Percentiles rank a stretch among this genome's conserved stretches.
phyloP scores from a whole-genome alignment of 2,797 vertebrate genomes.

The Enteromius treurensis region DNA sequence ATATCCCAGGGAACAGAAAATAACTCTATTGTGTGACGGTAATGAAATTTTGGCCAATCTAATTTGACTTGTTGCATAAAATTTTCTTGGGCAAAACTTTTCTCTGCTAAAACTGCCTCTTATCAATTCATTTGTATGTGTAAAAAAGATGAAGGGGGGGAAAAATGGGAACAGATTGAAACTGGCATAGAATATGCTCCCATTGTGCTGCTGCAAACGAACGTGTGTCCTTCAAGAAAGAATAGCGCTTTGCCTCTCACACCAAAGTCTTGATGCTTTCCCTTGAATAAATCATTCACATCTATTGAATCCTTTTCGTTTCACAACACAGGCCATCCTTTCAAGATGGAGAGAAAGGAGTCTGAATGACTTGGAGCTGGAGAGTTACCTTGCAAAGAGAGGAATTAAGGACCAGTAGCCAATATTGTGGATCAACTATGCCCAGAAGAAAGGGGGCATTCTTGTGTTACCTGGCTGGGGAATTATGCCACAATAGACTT shows the following conservation, averaged over 20 bases:
- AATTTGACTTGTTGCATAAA: conserved; percentile 51
- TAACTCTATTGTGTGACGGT: conserved; percentile 43
- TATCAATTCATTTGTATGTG: conserved; percentile 70
- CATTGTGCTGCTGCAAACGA: conserved; percentile 68
- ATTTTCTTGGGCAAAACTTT: conserved; percentile 48
- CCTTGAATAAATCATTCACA: conserved; percentile 82
- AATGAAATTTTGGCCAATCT: conserved; percentile 32
- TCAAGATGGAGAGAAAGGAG: conserved; percentile 77
- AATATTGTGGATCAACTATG: conserved; percentile 86
- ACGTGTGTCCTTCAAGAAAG: conserved; percentile 76
- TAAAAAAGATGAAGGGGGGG: conserved; percentile 21
- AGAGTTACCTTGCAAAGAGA: conserved; percentile 81
- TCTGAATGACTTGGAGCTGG: conserved; percentile 80
- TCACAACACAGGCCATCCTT: conserved; percentile 74
- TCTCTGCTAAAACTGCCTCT: conserved; percentile 37
- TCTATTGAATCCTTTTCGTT: conserved; percentile 82
- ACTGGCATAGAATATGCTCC: conserved; percentile 72
- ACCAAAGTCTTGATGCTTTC: conserved; percentile 75
- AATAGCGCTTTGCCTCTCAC: conserved; percentile 75
- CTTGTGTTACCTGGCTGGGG: conserved; percentile 83
- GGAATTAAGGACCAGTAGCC: conserved; percentile 85
- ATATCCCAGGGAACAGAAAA: conserved; percentile 60
- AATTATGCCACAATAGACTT: conserved; percentile 82
- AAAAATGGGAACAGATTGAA: conserved; percentile 68
- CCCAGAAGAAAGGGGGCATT: conserved; percentile 79